These are phyloP conservation scores for Axis porcinus DNA, from an alignment of 2,113 vertebrate genomes.

Conservation along the genomic window DNA sequence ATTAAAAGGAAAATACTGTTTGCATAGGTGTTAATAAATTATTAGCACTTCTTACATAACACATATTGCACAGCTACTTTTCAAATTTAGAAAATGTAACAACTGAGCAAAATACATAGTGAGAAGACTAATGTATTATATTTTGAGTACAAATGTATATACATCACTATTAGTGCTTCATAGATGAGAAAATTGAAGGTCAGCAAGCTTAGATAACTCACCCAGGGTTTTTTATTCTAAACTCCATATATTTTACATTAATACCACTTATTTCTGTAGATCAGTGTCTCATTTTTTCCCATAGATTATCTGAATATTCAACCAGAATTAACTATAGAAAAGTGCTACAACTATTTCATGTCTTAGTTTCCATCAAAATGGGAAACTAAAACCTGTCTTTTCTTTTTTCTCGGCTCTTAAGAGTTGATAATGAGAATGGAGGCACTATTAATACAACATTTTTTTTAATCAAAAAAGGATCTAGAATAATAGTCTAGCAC, in stretches of 20 bases:
- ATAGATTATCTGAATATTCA: not conserved
- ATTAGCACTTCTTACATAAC: constrained; percentile 33
- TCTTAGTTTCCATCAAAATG: not conserved
- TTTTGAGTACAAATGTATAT: not conserved
- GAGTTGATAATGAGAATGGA: not conserved
- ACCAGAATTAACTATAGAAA: not conserved
- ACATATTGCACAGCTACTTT: constrained; percentile 19
- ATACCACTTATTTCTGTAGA: not conserved
- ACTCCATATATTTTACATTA: not conserved
- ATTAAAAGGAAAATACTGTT: constrained; percentile 49
- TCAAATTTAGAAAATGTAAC: constrained; percentile 45
- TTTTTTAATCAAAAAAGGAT: not conserved
- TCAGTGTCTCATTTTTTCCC: not conserved
- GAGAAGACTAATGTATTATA: constrained; percentile 5
- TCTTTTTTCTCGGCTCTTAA: not conserved
- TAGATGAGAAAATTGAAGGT: not conserved
- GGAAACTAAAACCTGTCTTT: not conserved
- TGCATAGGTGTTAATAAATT: constrained; percentile 60
- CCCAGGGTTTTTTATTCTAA: not conserved
- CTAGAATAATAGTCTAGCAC: not conserved
- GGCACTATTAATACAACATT: not conserved
- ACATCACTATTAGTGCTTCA: not conserved
- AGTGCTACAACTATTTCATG: not conserved
- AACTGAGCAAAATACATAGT: constrained; percentile 44
- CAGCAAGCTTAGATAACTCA: not conserved